A percentile compares a stretch with the other conserved stretches of the same genome.
These are phyloP conservation scores for Anguilla anguilla DNA, from an alignment of 2,797 vertebrate species.

Conservation along the genomic window DNA sequence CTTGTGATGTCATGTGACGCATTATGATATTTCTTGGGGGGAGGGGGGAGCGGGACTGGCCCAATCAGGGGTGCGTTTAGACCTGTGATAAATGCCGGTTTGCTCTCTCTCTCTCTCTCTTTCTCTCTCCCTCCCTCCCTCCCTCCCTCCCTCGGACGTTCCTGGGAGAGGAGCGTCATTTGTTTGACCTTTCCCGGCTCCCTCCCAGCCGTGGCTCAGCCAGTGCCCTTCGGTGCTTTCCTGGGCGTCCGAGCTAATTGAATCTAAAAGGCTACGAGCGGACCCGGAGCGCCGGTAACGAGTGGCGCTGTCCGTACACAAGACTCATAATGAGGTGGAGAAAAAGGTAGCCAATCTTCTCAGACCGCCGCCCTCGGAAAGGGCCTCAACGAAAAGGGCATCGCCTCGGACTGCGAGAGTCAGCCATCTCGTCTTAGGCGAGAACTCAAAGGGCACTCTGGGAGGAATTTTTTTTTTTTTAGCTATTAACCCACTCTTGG, in stretches of 20 bases:
- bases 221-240: background rate
- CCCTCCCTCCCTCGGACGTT: background rate
- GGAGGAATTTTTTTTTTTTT: background rate
- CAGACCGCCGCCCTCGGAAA: background rate
- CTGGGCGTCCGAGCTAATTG: conserved; percentile 1
- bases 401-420: background rate
- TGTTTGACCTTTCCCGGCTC: background rate
- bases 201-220: background rate
- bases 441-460: conserved; percentile 10
- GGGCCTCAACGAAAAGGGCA: background rate
- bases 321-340: background rate
- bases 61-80: background rate
- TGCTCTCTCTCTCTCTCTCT: background rate
- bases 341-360: background rate
- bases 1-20: background rate
- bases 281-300: background rate
- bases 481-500: background rate
- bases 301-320: background rate
- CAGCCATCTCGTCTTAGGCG: background rate
- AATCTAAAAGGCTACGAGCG: conserved; percentile 18
- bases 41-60: background rate
- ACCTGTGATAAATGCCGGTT: background rate
- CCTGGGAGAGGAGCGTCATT: background rate
- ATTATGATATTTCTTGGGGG: too few species aligned
- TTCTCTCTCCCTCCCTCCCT: background rate